Conservation (phyloP, 2,888 invertebrate species). For the Volucella inflata region DNA sequence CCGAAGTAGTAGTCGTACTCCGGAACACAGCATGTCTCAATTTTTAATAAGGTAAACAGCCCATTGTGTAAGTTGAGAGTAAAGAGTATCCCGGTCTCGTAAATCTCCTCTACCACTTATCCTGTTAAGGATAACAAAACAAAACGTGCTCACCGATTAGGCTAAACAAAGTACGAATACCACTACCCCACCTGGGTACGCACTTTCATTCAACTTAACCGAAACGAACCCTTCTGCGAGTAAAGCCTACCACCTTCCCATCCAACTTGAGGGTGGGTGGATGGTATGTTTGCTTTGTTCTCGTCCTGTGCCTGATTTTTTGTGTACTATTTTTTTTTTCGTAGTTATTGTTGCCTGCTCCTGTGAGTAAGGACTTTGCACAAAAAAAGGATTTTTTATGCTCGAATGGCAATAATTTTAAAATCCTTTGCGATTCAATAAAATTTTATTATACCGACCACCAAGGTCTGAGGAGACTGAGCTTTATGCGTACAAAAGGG, state of each 20-base stretch:
- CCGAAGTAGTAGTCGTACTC: background rate
- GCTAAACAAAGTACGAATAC: slow-evolving; percentile 64
- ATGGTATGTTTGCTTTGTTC: slow-evolving; percentile 39
- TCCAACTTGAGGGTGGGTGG: background rate
- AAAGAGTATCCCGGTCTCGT: slow-evolving; percentile 24
- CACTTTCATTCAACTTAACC: slow-evolving; percentile 47
- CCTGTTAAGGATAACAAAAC: slow-evolving; percentile 73
- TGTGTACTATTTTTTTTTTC: slow-evolving; percentile 16
- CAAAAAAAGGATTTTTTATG: slow-evolving; percentile 79
- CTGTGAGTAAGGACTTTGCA: slow-evolving; percentile 24
- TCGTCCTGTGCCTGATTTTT: slow-evolving; percentile 4
- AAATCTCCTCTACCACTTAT: slow-evolving; percentile 69
- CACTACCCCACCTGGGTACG: slow-evolving; percentile 58
- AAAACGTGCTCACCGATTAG: slow-evolving; percentile 74
- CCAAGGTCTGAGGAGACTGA: slow-evolving; percentile 42
- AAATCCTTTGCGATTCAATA: slow-evolving; percentile 83
- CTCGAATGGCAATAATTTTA: slow-evolving; percentile 82
- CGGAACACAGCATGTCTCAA: slow-evolving; percentile 60
- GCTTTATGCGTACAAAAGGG: slow-evolving; percentile 48
- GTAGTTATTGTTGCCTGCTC: background rate
- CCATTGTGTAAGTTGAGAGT: slow-evolving; percentile 38
- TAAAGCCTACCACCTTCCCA: slow-evolving; percentile 20
- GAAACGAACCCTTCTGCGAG: slow-evolving; percentile 34
- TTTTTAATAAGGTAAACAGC: slow-evolving; percentile 74
- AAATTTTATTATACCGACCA: slow-evolving; percentile 81